phyloP scores from a whole-genome alignment of 2,797 vertebrate species.

The Masticophis lateralis region DNA sequence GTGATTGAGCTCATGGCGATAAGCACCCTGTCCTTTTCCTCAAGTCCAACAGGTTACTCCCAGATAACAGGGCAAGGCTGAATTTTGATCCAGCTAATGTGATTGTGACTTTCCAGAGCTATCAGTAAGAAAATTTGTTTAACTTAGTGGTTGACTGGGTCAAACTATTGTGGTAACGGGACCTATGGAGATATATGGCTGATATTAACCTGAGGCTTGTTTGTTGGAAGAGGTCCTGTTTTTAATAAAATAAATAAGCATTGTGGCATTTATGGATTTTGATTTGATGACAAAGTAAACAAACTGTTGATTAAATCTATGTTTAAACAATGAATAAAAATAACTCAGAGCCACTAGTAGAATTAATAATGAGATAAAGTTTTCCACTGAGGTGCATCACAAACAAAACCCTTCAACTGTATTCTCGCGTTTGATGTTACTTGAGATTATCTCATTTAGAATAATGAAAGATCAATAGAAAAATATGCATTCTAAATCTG shows the following conservation, averaged over 20 bases:
- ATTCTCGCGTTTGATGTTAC: slow-evolving; percentile 28
- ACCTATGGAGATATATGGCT: background rate
- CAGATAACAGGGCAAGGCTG: background rate
- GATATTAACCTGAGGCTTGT: slow-evolving; percentile 3
- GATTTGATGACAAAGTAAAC: slow-evolving; percentile 33
- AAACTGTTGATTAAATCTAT: slow-evolving; percentile 45
- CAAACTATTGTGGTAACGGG: background rate
- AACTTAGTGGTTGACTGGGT: background rate
- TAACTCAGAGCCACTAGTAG: slow-evolving; percentile 37
- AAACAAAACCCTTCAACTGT: slow-evolving; percentile 42
- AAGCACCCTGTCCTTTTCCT: background rate
- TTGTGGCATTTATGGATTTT: slow-evolving; percentile 3
- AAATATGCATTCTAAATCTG: slow-evolving; percentile 36
- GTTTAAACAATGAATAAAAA: slow-evolving; percentile 45
- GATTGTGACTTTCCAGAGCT: background rate
- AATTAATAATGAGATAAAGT: slow-evolving; percentile 53
- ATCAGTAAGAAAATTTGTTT: background rate
- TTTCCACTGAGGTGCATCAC: slow-evolving; percentile 22
- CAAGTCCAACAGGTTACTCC: background rate
- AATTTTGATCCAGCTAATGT: background rate
- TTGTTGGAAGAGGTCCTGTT: background rate
- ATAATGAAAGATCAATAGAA: slow-evolving; percentile 52
- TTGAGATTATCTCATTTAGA: slow-evolving; percentile 57
- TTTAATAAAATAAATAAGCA: slow-evolving; percentile 8
- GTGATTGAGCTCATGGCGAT: background rate